phyloP scores from a whole-genome alignment of 2,113 vertebrate species.

The Python bivittatus region DNA sequence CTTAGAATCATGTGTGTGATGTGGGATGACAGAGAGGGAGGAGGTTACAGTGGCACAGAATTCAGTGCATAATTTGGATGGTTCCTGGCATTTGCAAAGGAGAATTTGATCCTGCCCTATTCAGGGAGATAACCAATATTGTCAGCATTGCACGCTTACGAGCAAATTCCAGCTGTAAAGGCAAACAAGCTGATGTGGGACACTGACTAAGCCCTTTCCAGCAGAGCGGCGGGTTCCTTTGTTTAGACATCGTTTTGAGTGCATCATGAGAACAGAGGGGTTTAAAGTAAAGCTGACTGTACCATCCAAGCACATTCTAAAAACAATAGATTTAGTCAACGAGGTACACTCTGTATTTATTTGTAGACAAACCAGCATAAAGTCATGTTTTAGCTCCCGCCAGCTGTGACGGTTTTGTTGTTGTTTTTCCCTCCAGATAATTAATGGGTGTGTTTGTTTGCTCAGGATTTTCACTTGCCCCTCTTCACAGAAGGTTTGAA shows the following conservation, averaged over 20 bases:
- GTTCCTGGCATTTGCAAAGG: neutral
- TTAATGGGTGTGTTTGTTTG: neutral
- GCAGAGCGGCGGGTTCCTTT: constrained; percentile 40
- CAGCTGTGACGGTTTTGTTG: neutral
- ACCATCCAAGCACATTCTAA: constrained; percentile 19
- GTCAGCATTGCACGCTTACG: constrained; percentile 44
- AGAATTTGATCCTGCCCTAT: neutral
- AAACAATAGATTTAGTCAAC: constrained; percentile 52
- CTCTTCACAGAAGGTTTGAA: neutral
- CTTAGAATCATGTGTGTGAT: neutral
- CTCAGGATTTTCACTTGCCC: neutral
- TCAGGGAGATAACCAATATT: constrained; percentile 15
- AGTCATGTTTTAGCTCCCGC: constrained; percentile 13
- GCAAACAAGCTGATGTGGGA: constrained; percentile 43
- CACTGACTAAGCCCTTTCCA: constrained; percentile 52
- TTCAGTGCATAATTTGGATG: neutral
- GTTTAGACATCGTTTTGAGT: constrained; percentile 28
- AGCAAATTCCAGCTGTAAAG: constrained; percentile 52
- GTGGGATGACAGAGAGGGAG: neutral
- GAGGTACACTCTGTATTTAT: constrained; percentile 12
- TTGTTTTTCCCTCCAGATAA: neutral
- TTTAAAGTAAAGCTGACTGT: constrained; percentile 52
- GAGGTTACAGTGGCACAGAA: neutral
- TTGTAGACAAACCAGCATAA: constrained; percentile 22
- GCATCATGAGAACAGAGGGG: constrained; percentile 34